Conservation (phyloP, 2,797 vertebrate species). For the Tokudaia tokunoshimensis region DNA sequence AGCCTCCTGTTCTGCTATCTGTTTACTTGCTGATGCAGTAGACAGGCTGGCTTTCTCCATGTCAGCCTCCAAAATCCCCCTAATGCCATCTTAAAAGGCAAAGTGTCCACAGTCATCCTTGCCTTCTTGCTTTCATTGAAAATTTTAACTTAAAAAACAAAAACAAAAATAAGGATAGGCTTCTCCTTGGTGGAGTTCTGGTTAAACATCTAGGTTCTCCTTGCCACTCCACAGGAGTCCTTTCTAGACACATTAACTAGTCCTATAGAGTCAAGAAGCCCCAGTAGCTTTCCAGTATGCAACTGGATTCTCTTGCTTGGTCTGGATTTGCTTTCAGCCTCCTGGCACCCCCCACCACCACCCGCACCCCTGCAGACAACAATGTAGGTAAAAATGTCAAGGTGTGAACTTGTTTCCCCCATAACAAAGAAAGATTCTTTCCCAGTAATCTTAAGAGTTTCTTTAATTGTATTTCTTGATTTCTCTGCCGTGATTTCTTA, state of each 20-base stretch:
- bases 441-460: background rate
- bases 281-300: conserved; percentile 10
- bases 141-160: conserved; percentile 34
- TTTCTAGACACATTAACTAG: conserved; percentile 16
- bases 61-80: conserved; percentile 33
- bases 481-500: background rate
- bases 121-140: conserved; percentile 55
- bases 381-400: background rate
- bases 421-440: conserved; percentile 51
- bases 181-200: conserved; percentile 30
- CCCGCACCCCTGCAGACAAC: conserved; percentile 2
- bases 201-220: conserved; percentile 49
- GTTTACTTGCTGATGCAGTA: conserved; percentile 51
- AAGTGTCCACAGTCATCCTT: conserved; percentile 43
- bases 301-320: conserved; percentile 25
- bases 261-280: conserved; percentile 55
- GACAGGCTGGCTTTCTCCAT: conserved; percentile 32
- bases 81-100: conserved; percentile 50
- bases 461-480: conserved; percentile 53
- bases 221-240: background rate
- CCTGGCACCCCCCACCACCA: background rate
- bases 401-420: conserved; percentile 9
- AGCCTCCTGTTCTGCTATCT: conserved; percentile 14
- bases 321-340: conserved; percentile 65
- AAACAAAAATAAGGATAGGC: background rate